These are phyloP conservation scores for Drosophila trichaetosa DNA, from an alignment of 2,888 invertebrate genomes.

Conservation along the genomic window DNA sequence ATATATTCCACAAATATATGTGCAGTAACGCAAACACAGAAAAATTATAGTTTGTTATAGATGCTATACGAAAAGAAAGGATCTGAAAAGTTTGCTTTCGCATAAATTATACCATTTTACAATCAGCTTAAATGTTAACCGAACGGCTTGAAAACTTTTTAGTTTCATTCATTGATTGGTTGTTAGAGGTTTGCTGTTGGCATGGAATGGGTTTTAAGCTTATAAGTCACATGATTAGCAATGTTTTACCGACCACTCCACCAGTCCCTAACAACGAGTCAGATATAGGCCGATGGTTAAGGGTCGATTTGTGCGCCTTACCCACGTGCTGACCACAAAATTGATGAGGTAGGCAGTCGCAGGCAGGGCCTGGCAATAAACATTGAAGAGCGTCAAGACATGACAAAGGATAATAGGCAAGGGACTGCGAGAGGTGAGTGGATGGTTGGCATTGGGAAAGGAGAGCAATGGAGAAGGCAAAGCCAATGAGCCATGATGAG, in stretches of 20 bases:
- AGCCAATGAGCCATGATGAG: slow-evolving; percentile 75
- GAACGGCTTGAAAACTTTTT: not conserved
- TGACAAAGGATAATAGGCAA: slow-evolving; percentile 59
- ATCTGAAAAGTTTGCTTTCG: not conserved
- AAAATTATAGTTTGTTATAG: no score
- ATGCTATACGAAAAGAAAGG: not conserved
- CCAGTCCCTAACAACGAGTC: not conserved
- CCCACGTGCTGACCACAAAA: slow-evolving; percentile 64
- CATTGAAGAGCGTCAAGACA: slow-evolving; percentile 66
- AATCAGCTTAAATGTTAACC: not conserved
- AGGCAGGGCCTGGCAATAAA: slow-evolving; percentile 54
- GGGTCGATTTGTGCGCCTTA: slow-evolving; percentile 14
- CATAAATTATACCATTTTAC: not conserved
- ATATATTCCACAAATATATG: no score
- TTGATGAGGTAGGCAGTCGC: slow-evolving; percentile 62
- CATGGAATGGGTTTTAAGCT: not conserved
- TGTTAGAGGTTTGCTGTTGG: not conserved
- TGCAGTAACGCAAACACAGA: no score
- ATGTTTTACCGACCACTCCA: slow-evolving; percentile 6
- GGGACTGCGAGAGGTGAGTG: not conserved
- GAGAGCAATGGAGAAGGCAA: slow-evolving; percentile 12
- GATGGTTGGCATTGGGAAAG: not conserved
- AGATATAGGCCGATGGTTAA: not conserved
- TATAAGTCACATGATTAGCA: slow-evolving; percentile 26
- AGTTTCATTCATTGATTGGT: not conserved